Evolutionary conservation across 2,113 vertebrate genomes (phyloP).

Genomic region (Sebastes fasciatus): DNA sequence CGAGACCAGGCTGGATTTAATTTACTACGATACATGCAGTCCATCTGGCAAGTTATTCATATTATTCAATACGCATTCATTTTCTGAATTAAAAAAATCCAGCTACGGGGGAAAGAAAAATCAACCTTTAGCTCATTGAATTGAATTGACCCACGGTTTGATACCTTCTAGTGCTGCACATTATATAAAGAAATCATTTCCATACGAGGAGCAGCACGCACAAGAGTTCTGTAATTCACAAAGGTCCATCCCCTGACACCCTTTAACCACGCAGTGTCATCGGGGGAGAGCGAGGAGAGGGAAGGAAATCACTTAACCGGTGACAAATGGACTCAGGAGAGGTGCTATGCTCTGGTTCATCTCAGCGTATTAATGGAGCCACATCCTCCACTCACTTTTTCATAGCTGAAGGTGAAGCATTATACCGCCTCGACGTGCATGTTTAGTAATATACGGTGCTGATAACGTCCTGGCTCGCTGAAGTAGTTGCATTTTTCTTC

Average conservation of each 20-base stretch:
- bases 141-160: neutral
- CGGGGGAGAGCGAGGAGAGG: conserved; percentile 27
- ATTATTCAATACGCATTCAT: conserved; percentile 24
- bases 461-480: conserved; percentile 33
- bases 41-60: neutral
- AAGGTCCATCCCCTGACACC: conserved; percentile 41
- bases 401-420: conserved; percentile 63
- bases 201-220: conserved; percentile 16
- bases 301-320: conserved; percentile 68
- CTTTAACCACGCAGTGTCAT: conserved; percentile 44
- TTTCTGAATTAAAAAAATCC: conserved; percentile 1
- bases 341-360: conserved; percentile 61
- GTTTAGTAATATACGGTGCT: conserved; percentile 57
- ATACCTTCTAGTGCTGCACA: conserved; percentile 3
- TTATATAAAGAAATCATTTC: conserved; percentile 30
- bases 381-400: conserved; percentile 59
- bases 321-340: conserved; percentile 70
- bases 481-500: conserved; percentile 39
- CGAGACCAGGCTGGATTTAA: conserved; percentile 4
- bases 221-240: conserved; percentile 47
- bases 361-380: conserved; percentile 67
- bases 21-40: conserved; percentile 1
- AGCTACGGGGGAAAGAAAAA: neutral
- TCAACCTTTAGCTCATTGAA: neutral
- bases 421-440: conserved; percentile 30